Evolutionary conservation across 2,888 invertebrate genomes (phyloP).

Genomic region (Calliphora vomitoria): DNA sequence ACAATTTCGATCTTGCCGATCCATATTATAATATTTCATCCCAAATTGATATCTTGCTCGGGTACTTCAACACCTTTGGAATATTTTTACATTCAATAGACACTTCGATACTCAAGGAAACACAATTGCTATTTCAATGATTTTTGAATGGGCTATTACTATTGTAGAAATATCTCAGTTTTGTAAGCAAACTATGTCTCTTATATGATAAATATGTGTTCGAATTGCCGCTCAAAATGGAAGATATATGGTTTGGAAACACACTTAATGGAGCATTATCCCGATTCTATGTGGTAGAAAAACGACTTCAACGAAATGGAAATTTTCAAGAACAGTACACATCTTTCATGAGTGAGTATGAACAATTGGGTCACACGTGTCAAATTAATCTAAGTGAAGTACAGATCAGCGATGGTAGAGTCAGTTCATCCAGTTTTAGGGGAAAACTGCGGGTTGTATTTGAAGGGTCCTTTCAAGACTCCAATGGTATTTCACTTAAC

Average conservation of each 20-base stretch:
- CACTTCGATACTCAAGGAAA: slow-evolving; percentile 29
- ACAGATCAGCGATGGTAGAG: neutral
- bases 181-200: slow-evolving; percentile 13
- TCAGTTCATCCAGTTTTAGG: slow-evolving; percentile 51
- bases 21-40: slow-evolving; percentile 40
- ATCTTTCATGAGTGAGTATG: slow-evolving; percentile 36
- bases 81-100: slow-evolving; percentile 33
- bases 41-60: slow-evolving; percentile 31
- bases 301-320: slow-evolving; percentile 41
- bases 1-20: slow-evolving; percentile 41
- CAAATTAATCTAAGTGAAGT: neutral
- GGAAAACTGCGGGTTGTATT: slow-evolving; percentile 40
- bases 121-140: slow-evolving; percentile 41
- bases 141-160: slow-evolving; percentile 58
- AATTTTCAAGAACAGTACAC: slow-evolving; percentile 31
- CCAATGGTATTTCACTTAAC: slow-evolving; percentile 25
- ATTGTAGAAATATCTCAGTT: neutral
- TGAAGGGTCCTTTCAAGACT: slow-evolving; percentile 46
- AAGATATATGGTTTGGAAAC: no score
- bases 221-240: no score
- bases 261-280: slow-evolving; percentile 7
- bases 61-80: slow-evolving; percentile 36
- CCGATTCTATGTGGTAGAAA: slow-evolving; percentile 45
- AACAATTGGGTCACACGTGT: neutral
- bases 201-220: no score